Evolutionary conservation across 2,888 invertebrate species (phyloP), one percentile per base, ranked within the genome.

Genomic region (Nemoura dubitans): DNA sequence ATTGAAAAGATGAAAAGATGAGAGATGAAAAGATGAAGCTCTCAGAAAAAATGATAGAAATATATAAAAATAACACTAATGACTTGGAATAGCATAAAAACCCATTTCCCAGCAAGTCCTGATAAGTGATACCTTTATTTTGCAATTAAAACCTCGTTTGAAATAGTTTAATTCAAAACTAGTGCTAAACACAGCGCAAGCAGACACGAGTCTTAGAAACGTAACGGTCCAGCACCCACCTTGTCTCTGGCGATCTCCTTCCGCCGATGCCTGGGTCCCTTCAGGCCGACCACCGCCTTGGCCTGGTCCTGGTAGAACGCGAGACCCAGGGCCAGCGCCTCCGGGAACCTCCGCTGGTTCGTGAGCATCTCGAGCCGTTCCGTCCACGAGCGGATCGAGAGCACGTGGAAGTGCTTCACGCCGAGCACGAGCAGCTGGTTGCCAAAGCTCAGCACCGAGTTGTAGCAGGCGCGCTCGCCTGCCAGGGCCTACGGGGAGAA

Each of bases 391-490:
- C 95, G 91, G 59, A 94, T 93, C 83, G 93, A 93, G 0, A 94
- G 92, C 88, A 94, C 92, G 90, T 94, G 93, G 36, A 94, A 92
- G 87, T 93, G 92, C 89, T 93, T 93, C 1, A 93, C 95, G 3
- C 97, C 97, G 85, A 96, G 92, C 83, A 96, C 90, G 85, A 96
- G 91, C 86, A 96, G 91, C 90, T 96, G 96, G 87, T 94, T 94
- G 80, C 94, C 94, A 89, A 94, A 94, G 89, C 94, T 94, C 76
- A 94, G 93, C 84, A 96, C 92, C 87, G 96, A 95, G 90, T 96
- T 95, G 90, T 96, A 96, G 90, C 96, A 96, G 0, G 96, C 96
- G 88, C 94, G 92, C 91, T 96, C 95, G 10, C 95, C 96, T 86
- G 95, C 95, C 88, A 94, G 91, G 0, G 96, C 95, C 93, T 93